Base-by-base conservation (phyloP, 2,113 vertebrate species). In the Plectropomus leopardus region DNA sequence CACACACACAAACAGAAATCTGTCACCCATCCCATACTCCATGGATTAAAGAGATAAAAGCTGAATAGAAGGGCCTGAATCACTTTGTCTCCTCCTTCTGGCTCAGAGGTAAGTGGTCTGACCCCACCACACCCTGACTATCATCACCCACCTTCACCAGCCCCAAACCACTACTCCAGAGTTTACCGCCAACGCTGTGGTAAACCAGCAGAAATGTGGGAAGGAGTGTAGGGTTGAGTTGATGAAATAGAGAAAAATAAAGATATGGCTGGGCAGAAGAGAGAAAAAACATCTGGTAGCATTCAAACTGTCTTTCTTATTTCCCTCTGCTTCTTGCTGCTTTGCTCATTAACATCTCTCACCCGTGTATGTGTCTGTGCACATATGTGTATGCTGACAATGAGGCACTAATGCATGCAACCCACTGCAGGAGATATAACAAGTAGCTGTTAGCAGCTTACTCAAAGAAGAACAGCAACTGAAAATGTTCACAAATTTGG, bases 261-360 rank as follows among this genome's bases (percentile, higher is more conserved):
- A 86, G 83, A 74, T 83, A 90, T 44, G 40, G n/a, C 76, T 63
- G 55, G 86, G 78, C 71, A 78, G 69, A 84, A 55, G 75, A 79
- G 84, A 67, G 77, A 74, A 73, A 32, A 40, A 4, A 82, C 92
- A 95, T 92, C 92, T 94, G 93, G 87, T 88, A 87, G 75, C 77
- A 54, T 89, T 92, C 92, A 94, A 74, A 60, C 78, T 48, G 50
- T 72, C 54, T 77, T 83, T 85, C 63, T 72, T 70, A 19, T 60
- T 81, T 44, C 67, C 63, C 32, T 47, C 63, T 34, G 66, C 53
- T 3, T 79, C 50, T 81, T 57, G 72, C 88, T 91, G 79, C 83
- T 94, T 91, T 89, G 66, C 86, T 90, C 86, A 88, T 92, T 86
- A 91, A 72, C 57, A 73, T 88, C 59, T 48, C 32, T 70, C 58